Evolutionary conservation across 2,797 vertebrate genomes (phyloP).

Genomic region (Threskiornis aethiopicus): DNA sequence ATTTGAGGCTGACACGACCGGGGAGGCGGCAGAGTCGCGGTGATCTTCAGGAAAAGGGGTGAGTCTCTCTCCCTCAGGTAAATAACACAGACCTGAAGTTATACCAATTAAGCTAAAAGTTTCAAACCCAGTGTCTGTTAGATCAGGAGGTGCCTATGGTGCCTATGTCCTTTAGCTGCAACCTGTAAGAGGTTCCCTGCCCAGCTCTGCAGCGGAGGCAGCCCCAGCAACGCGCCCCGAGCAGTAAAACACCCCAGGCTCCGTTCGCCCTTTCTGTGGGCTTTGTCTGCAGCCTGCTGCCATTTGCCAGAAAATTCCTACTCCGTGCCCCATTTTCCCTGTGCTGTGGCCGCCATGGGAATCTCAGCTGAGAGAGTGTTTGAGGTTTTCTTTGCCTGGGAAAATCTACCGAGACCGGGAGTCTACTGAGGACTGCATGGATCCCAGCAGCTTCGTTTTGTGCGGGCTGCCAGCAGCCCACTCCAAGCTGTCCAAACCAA

Average conservation of each 20-base stretch:
- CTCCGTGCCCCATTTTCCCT: rapidly evolving
- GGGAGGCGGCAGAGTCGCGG: neutral
- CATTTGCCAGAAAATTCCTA: neutral
- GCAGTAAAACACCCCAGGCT: neutral
- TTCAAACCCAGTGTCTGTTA: neutral
- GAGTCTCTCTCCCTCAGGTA: neutral
- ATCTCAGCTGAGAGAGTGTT: neutral
- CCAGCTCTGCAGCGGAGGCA: neutral
- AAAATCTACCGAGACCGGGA: neutral
- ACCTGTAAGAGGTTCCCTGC: neutral
- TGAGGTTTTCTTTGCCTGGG: neutral
- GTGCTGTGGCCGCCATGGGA: neutral
- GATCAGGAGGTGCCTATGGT: neutral
- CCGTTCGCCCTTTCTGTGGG: neutral
- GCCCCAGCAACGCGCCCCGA: neutral
- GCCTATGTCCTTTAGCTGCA: neutral
- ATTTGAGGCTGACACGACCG: neutral
- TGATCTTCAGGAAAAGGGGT: neutral
- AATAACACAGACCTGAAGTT: neutral
- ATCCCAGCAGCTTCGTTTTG: neutral
- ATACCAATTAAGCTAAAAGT: neutral
- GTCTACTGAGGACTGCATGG: neutral
- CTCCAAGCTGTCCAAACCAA: neutral
- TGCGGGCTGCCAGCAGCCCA: neutral
- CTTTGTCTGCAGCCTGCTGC: neutral